These are phyloP conservation scores for Myopa testacea DNA, from an alignment of 2,888 invertebrate genomes.

Conservation along the genomic window DNA sequence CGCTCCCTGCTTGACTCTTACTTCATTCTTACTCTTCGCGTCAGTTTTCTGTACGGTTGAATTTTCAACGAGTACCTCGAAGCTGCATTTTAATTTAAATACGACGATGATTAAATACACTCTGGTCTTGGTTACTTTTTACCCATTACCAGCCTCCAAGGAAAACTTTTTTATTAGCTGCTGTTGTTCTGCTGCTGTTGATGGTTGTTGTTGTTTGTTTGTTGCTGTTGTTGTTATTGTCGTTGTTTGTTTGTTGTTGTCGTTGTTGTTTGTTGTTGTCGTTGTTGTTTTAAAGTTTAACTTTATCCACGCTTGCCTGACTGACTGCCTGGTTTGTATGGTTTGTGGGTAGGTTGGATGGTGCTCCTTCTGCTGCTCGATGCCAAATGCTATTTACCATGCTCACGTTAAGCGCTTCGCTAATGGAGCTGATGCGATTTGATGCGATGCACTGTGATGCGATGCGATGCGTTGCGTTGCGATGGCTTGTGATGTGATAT, in stretches of 20 bases:
- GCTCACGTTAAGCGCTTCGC: slow-evolving; percentile 48
- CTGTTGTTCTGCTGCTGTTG: slow-evolving; percentile 29
- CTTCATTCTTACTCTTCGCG: too few relatives aligned
- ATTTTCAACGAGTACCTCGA: background rate
- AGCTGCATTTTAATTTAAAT: slow-evolving; percentile 46
- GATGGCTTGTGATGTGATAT: slow-evolving; percentile 50
- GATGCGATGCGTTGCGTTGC: slow-evolving; percentile 18
- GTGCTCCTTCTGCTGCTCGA: slow-evolving; percentile 34
- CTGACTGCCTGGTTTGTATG: background rate
- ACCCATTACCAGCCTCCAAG: slow-evolving; percentile 14
- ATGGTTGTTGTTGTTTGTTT: slow-evolving; percentile 30
- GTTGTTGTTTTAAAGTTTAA: slow-evolving; percentile 2
- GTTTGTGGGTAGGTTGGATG: background rate
- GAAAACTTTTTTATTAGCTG: slow-evolving; percentile 28
- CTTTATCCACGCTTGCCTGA: slow-evolving; percentile 11
- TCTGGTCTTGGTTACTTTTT: slow-evolving; percentile 38
- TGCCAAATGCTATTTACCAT: background rate
- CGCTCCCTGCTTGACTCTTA: too few relatives aligned
- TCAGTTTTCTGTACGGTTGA: too few relatives aligned
- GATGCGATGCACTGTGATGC: slow-evolving; percentile 16
- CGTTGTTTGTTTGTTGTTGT: slow-evolving; percentile 11
- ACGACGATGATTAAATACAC: slow-evolving; percentile 46
- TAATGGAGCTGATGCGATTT: slow-evolving; percentile 45
- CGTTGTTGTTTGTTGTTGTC: slow-evolving; percentile 6
- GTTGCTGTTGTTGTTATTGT: slow-evolving; percentile 33